A percentile compares a stretch with the other conserved stretches of the same genome.
These are phyloP conservation scores for Epistrophe grossulariae DNA, from an alignment of 2,888 invertebrate genomes.

Conservation along the genomic window DNA sequence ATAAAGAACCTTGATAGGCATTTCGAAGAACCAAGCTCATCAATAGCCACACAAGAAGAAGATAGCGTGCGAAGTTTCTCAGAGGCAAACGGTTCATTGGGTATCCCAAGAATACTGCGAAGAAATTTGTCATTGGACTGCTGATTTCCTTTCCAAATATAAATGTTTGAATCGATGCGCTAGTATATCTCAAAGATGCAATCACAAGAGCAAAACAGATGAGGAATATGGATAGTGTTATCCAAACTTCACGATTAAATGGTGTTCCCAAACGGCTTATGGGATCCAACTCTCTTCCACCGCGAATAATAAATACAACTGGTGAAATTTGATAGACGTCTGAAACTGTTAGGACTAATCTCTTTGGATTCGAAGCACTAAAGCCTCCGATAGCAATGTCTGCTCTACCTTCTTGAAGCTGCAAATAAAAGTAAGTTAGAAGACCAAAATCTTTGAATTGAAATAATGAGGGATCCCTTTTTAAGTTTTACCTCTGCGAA, in stretches of 20 bases:
- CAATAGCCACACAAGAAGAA: constrained; percentile 79
- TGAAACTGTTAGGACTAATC: constrained; percentile 77
- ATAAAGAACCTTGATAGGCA: constrained; percentile 81
- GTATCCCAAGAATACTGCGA: constrained; percentile 78
- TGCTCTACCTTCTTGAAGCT: constrained; percentile 77
- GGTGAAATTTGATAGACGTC: constrained; percentile 78
- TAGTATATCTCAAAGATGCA: background rate
- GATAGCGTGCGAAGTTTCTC: constrained; percentile 78
- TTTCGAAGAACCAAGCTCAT: constrained; percentile 79
- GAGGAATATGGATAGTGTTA: constrained; percentile 39
- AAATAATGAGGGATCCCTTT: too few species aligned
- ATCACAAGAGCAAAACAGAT: constrained; percentile 2
- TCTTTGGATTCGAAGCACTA: constrained; percentile 77
- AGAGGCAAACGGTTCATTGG: constrained; percentile 76
- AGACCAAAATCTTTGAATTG: too few species aligned
- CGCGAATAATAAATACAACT: constrained; percentile 78
- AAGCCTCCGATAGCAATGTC: constrained; percentile 80
- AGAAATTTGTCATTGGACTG: constrained; percentile 77
- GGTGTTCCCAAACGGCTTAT: constrained; percentile 77
- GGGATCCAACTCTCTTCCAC: constrained; percentile 72
- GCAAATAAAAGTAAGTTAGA: constrained; percentile 31
- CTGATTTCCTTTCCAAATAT: constrained; percentile 71
- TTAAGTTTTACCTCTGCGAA: constrained; percentile 77
- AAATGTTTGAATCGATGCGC: constrained; percentile 38
- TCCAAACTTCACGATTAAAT: constrained; percentile 77